phyloP scores from a whole-genome alignment of 2,797 vertebrate species.

The Hypotaenidia okinawae region DNA sequence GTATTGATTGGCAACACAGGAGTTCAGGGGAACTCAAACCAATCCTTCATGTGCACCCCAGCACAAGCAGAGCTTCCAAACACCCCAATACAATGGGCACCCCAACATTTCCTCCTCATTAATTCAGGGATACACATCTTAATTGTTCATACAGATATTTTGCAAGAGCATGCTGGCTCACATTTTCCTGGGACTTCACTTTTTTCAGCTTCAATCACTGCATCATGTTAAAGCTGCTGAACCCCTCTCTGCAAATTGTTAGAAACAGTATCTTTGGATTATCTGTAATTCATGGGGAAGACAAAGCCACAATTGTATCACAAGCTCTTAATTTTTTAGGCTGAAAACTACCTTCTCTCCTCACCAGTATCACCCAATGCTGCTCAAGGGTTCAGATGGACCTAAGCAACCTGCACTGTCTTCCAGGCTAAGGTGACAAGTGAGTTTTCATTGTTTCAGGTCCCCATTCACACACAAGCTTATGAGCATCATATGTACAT shows the following conservation, averaged over 20 bases:
- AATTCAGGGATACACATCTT: neutral
- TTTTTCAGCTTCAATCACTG: neutral
- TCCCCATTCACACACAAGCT: too few relatives aligned
- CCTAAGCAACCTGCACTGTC: neutral
- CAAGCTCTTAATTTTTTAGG: neutral
- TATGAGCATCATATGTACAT: fast-evolving
- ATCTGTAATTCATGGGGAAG: neutral
- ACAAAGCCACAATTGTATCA: too few relatives aligned
- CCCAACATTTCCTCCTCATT: neutral
- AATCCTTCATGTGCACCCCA: neutral
- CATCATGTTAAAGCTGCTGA: neutral
- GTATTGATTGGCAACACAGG: neutral
- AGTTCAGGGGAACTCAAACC: neutral
- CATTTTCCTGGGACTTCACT: neutral
- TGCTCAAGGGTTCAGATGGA: neutral
- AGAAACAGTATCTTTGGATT: neutral
- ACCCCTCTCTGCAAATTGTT: neutral
- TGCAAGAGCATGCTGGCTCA: neutral
- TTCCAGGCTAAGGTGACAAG: neutral
- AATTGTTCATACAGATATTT: neutral
- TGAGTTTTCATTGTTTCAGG: neutral
- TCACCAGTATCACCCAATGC: neutral
- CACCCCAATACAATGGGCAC: neutral
- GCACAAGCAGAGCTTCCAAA: neutral
- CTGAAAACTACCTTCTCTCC: neutral